Conservation (phyloP, 2,113 vertebrate species). For the Elaphurus davidianus region DNA sequence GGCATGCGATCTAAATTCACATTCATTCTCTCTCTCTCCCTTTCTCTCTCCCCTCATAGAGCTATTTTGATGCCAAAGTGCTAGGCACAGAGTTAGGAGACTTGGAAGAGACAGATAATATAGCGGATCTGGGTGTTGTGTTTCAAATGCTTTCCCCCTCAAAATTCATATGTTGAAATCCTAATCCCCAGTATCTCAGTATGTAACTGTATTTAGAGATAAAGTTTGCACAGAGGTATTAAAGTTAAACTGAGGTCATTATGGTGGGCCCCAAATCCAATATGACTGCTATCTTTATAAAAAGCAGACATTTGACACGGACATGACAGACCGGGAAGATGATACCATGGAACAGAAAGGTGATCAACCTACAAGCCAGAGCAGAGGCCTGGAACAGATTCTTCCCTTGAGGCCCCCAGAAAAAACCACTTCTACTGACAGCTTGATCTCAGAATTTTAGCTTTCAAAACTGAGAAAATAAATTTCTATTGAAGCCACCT, state of each 20-base stretch:
- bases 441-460: background rate
- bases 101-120: background rate
- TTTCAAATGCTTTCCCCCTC: background rate
- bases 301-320: background rate
- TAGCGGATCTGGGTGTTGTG: background rate
- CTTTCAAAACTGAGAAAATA: background rate
- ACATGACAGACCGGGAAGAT: background rate
- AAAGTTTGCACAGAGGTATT: background rate
- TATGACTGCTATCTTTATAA: background rate
- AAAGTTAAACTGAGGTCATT: background rate
- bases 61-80: background rate
- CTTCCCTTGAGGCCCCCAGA: background rate
- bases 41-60: too few species aligned
- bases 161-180: background rate
- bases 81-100: background rate
- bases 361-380: background rate
- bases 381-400: background rate
- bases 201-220: background rate
- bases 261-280: background rate
- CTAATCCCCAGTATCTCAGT: background rate
- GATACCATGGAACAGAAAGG: background rate
- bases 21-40: background rate
- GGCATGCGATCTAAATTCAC: background rate
- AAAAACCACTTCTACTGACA: background rate
- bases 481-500: background rate